A percentile compares a stretch with the other conserved stretches of the same genome.
phyloP scores from a whole-genome alignment of 2,113 vertebrate species.

The Tyrannus savana region DNA sequence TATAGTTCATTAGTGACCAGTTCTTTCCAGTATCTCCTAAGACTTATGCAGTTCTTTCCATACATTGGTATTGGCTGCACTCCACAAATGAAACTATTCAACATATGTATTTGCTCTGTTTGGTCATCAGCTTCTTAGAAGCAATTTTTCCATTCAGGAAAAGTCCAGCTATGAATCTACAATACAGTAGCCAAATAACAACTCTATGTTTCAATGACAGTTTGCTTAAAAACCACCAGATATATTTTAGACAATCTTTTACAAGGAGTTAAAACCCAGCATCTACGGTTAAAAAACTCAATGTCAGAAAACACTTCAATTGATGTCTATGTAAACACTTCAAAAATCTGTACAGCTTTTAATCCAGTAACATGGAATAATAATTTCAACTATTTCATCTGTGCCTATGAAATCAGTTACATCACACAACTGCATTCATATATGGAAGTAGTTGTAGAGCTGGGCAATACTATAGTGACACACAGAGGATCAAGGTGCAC shows the following conservation, averaged over 20 bases:
- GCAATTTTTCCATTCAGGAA: not conserved
- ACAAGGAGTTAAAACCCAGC: not conserved
- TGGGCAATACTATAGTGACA: not conserved
- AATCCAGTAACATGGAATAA: not conserved
- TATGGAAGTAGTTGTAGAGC: not conserved
- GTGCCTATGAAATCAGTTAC: not conserved
- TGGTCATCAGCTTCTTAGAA: not conserved
- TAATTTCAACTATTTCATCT: not conserved
- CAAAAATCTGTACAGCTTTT: not conserved
- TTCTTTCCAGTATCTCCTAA: conserved; percentile 21
- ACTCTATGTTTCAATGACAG: not conserved
- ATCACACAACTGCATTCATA: not conserved
- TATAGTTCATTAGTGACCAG: conserved; percentile 17
- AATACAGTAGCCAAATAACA: not conserved
- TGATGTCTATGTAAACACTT: not conserved
- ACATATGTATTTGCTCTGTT: not conserved
- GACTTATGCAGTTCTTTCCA: not conserved
- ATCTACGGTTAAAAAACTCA: not conserved
- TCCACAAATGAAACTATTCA: not conserved
- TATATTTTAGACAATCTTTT: not conserved
- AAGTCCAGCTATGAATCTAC: not conserved
- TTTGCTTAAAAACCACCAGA: not conserved
- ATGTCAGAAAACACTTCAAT: not conserved
- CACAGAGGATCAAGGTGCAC: rapidly evolving
- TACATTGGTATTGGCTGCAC: not conserved